Conservation (phyloP, 2,797 vertebrate genomes). For the Epinephelus awoara region DNA sequence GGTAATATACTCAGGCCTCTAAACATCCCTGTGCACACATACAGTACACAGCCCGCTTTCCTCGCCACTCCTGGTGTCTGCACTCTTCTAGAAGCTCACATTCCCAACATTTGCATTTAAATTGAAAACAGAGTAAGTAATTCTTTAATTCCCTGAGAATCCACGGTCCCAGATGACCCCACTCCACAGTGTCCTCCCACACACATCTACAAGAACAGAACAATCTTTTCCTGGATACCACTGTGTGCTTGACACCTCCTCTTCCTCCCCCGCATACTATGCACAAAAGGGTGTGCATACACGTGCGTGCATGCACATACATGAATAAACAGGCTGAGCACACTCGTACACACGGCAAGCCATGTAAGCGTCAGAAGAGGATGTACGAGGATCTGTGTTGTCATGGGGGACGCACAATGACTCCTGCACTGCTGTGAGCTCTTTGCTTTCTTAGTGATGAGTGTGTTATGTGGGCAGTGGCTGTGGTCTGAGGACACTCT, state of each 20-base stretch:
- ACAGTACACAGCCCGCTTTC: conserved; percentile 10
- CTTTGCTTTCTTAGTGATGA: conserved; percentile 59
- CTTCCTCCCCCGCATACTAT: conserved; percentile 67
- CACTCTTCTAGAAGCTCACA: conserved; percentile 69
- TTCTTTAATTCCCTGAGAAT: conserved; percentile 82
- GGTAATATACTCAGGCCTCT: conserved; percentile 35
- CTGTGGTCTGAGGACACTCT: conserved; percentile 53
- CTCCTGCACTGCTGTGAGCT: conserved; percentile 49
- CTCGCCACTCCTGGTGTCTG: conserved; percentile 34
- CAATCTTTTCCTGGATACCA: conserved; percentile 75
- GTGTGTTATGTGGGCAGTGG: conserved; percentile 61
- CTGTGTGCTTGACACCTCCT: conserved; percentile 67
- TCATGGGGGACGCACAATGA: conserved; percentile 49
- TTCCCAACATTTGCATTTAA: conserved; percentile 85
- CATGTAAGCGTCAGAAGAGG: conserved; percentile 30
- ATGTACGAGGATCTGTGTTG: conserved; percentile 48
- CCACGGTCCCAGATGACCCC: conserved; percentile 73
- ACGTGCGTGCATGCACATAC: conserved; percentile 36
- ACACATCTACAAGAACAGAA: conserved; percentile 75
- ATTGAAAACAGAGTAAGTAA: conserved; percentile 79
- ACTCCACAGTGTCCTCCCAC: conserved; percentile 76
- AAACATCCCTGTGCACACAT: conserved; percentile 44
- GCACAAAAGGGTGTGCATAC: conserved; percentile 56
- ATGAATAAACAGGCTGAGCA: conserved; percentile 48
- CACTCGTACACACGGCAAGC: conserved; percentile 21